Evolutionary conservation across 1,140 invertebrate genomes (phyloP).

Genomic region (Muscidifurax raptorellus): DNA sequence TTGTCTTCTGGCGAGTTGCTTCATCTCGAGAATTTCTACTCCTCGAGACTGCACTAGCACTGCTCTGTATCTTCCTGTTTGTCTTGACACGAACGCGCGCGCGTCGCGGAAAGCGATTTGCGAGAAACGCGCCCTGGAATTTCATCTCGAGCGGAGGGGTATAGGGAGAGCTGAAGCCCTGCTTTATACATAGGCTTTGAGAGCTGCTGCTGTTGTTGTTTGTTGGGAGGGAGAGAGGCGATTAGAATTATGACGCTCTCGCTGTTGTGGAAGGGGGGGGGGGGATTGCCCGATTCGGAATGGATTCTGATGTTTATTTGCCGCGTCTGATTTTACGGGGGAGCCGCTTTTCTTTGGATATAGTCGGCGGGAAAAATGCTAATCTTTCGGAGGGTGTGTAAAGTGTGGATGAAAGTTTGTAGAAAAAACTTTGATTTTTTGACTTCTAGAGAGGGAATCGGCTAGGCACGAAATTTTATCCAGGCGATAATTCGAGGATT

Average conservation of each 20-base stretch:
- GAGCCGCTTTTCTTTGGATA: neutral
- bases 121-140: neutral
- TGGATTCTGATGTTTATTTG: neutral
- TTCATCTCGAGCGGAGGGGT: slow-evolving; percentile 6
- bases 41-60: neutral
- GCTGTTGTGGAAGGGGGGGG: no score
- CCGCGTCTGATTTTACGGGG: neutral
- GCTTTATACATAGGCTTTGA: neutral
- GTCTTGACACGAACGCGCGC: slow-evolving; percentile 27
- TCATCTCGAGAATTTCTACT: slow-evolving; percentile 7
- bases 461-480: no score
- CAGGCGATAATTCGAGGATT: no score
- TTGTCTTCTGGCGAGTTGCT: slow-evolving; percentile 64
- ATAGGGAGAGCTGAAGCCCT: neutral
- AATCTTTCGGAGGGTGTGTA: neutral
- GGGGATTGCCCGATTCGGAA: neutral
- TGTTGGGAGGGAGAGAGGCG: neutral
- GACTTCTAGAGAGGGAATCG: no score
- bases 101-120: slow-evolving; percentile 27
- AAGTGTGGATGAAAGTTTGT: neutral
- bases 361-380: neutral
- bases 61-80: slow-evolving; percentile 34
- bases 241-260: neutral
- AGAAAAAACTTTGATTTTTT: neutral
- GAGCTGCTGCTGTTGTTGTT: neutral